These are phyloP conservation scores for Zaprionus capensis DNA, from an alignment of 1,140 invertebrate genomes.

Conservation along the genomic window DNA sequence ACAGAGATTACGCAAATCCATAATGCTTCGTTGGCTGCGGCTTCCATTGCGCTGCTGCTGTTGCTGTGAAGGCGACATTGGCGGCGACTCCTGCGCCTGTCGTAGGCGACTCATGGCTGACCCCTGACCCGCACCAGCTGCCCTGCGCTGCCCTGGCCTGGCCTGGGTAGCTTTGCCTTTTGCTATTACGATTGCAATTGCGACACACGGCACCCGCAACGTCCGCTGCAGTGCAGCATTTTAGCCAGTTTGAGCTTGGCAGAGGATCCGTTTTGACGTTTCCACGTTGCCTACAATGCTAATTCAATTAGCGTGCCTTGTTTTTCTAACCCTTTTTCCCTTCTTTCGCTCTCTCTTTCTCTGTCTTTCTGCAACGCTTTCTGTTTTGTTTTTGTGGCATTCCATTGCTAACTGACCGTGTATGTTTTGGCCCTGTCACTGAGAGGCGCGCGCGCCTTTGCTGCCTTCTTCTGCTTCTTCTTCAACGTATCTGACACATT, in stretches of 20 bases:
- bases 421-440: slow-evolving; percentile 26
- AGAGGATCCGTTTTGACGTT: slow-evolving; percentile 35
- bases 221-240: slow-evolving; percentile 78
- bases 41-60: slow-evolving; percentile 12
- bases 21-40: slow-evolving; percentile 28
- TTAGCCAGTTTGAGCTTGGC: slow-evolving; percentile 59
- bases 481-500: slow-evolving; percentile 60
- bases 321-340: slow-evolving; percentile 29
- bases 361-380: background rate
- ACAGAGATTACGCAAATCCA: slow-evolving; percentile 69
- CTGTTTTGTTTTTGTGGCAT: slow-evolving; percentile 24
- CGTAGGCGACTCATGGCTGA: slow-evolving; percentile 31
- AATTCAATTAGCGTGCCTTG: slow-evolving; percentile 66
- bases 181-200: background rate
- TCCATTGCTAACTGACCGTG: slow-evolving; percentile 34
- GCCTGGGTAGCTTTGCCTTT: too few relatives aligned
- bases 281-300: slow-evolving; percentile 31
- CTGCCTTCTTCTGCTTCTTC: slow-evolving; percentile 25
- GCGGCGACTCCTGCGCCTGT: slow-evolving; percentile 31
- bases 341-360: background rate
- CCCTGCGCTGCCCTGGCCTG: too few relatives aligned
- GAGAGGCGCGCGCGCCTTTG: background rate
- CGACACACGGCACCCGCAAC: slow-evolving; percentile 19
- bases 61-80: slow-evolving; percentile 18
- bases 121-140: background rate